Evolutionary conservation across 2,113 vertebrate species (phyloP).

Genomic region (Sinocyclocheilus grahami): DNA sequence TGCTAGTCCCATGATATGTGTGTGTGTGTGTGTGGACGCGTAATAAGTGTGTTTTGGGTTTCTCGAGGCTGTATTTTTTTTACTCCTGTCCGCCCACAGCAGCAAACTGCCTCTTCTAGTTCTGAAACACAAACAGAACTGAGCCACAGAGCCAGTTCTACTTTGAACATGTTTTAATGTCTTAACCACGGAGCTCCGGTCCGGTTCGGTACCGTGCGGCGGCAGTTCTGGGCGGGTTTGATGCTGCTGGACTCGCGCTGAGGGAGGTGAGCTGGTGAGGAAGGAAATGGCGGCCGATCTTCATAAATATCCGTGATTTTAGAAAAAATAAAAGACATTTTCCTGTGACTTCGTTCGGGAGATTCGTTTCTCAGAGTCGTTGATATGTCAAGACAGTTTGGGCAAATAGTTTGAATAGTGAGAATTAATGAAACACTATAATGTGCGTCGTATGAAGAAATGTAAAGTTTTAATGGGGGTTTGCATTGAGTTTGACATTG

Average conservation of each 20-base stretch:
- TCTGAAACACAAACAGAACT: slow-evolving; percentile 7
- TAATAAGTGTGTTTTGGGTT: slow-evolving; percentile 30
- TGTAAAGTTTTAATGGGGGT: neutral
- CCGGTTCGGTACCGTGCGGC: slow-evolving; percentile 12
- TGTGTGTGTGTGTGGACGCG: slow-evolving; percentile 28
- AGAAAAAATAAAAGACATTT: neutral
- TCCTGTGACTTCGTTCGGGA: neutral
- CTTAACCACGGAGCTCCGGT: slow-evolving; percentile 19
- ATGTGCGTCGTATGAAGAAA: neutral
- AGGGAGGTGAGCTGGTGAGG: slow-evolving; percentile 21
- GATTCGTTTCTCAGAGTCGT: neutral
- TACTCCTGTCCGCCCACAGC: slow-evolving; percentile 14
- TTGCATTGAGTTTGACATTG: neutral
- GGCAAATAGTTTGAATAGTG: neutral
- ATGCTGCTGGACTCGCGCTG: slow-evolving; percentile 27
- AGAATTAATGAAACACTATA: neutral
- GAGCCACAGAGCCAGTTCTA: slow-evolving; percentile 21
- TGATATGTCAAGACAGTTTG: slow-evolving; percentile 3
- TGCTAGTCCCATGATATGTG: neutral
- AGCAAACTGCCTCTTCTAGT: slow-evolving; percentile 5
- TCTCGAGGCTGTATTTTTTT: slow-evolving; percentile 18
- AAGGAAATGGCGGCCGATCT: slow-evolving; percentile 22
- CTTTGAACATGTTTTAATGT: slow-evolving; percentile 16
- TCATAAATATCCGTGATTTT: slow-evolving; percentile 16
- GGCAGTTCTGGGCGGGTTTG: slow-evolving; percentile 30